A percentile compares a stretch with the other conserved stretches of the same genome.
These are phyloP conservation scores for Bilobella aurantiaca DNA, from an alignment of 1,140 invertebrate species.

Conservation along the genomic window DNA sequence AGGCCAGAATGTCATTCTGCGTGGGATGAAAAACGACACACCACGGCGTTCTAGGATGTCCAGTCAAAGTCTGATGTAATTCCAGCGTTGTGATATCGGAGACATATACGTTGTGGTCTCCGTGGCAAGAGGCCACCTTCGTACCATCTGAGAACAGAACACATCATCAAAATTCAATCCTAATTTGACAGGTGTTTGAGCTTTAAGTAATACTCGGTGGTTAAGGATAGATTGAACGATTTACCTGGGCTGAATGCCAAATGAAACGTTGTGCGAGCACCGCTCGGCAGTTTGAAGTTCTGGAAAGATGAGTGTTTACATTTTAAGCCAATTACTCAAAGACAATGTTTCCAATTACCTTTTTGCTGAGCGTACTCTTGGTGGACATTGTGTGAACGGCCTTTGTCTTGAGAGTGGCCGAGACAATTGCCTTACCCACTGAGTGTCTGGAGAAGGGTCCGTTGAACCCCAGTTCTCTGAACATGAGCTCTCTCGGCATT, in stretches of 20 bases:
- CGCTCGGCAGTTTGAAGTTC: slow-evolving; percentile 32
- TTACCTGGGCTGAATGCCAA: slow-evolving; percentile 28
- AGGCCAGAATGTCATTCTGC: slow-evolving; percentile 69
- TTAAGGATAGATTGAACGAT: background rate
- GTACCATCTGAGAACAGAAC: slow-evolving; percentile 44
- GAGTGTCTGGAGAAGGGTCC: slow-evolving; percentile 16
- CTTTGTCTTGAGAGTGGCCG: slow-evolving; percentile 24
- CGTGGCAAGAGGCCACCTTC: slow-evolving; percentile 78
- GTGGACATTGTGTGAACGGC: slow-evolving; percentile 31
- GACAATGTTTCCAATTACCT: slow-evolving; percentile 10
- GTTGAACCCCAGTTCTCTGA: slow-evolving; percentile 27
- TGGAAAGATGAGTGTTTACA: too few species aligned
- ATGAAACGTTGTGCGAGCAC: slow-evolving; percentile 33
- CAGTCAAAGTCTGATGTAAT: slow-evolving; percentile 63
- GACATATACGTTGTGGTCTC: slow-evolving; percentile 84
- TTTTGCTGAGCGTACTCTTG: slow-evolving; percentile 18
- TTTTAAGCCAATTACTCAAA: too few species aligned
- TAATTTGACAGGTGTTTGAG: background rate
- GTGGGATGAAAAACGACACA: slow-evolving; percentile 81
- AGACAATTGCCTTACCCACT: slow-evolving; percentile 24
- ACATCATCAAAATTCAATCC: background rate
- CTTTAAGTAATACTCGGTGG: background rate
- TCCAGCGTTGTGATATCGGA: slow-evolving; percentile 68
- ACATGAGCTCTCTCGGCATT: slow-evolving; percentile 28
- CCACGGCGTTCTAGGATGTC: slow-evolving; percentile 84